These are phyloP conservation scores for Eilema sororculum DNA, from an alignment of 2,888 invertebrate genomes.

Conservation along the genomic window DNA sequence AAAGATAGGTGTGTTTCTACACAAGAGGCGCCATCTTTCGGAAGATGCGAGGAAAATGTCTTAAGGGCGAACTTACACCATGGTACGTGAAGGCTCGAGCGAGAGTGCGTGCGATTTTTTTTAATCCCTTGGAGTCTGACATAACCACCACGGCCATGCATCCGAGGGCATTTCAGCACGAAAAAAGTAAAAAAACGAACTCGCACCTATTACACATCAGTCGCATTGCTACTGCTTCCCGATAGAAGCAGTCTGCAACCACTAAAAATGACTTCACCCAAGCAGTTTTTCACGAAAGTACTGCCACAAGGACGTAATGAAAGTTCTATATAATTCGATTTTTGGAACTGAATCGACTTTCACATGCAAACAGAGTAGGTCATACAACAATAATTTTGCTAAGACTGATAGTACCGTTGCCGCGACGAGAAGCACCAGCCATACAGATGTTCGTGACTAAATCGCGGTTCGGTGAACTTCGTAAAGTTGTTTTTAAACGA, in stretches of 20 bases:
- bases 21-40: too few relatives aligned
- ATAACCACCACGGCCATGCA: background rate
- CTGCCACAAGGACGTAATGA: background rate
- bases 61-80: too few relatives aligned
- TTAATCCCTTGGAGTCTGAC: too few relatives aligned
- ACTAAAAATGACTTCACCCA: background rate
- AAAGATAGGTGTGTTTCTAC: too few relatives aligned
- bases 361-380: slow-evolving; percentile 34
- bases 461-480: slow-evolving; percentile 9
- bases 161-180: too few relatives aligned
- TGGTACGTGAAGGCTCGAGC: too few relatives aligned
- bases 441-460: slow-evolving; percentile 1
- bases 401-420: slow-evolving; percentile 42
- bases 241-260: background rate
- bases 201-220: too few relatives aligned
- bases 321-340: slow-evolving; percentile 3
- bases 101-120: too few relatives aligned
- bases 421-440: background rate
- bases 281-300: background rate
- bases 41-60: too few relatives aligned
- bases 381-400: slow-evolving; percentile 27
- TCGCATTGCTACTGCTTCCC: background rate
- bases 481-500: background rate
- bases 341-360: slow-evolving; percentile 40
- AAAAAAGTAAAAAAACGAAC: too few relatives aligned